phyloP scores from a whole-genome alignment of 1,140 invertebrate genomes.

The Eumeta japonica region DNA sequence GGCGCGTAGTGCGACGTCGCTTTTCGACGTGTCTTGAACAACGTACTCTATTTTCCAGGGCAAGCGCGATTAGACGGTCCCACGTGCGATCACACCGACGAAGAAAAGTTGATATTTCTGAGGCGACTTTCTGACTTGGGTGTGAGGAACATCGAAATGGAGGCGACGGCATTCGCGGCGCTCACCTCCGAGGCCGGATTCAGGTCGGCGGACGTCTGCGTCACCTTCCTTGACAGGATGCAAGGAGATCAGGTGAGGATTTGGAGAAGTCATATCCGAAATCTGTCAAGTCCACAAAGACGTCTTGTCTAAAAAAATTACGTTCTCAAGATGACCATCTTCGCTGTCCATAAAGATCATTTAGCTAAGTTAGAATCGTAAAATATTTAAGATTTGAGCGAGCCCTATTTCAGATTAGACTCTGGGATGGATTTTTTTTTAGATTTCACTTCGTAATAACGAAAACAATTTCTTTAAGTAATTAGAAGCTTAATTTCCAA shows the following conservation, averaged over 20 bases:
- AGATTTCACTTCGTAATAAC: too few relatives aligned
- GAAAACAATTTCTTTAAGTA: too few relatives aligned
- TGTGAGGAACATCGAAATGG: slow-evolving; percentile 97
- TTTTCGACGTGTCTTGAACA: neutral
- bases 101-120: slow-evolving; percentile 84
- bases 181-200: slow-evolving; percentile 84
- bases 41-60: slow-evolving; percentile 33
- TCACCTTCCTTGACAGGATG: slow-evolving; percentile 84
- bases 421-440: too few relatives aligned
- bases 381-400: too few relatives aligned
- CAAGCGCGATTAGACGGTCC: slow-evolving; percentile 92
- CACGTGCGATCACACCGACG: slow-evolving; percentile 84
- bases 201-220: slow-evolving; percentile 86
- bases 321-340: too few relatives aligned
- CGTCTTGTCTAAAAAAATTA: too few relatives aligned
- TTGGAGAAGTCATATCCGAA: too few relatives aligned
- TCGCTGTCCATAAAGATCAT: too few relatives aligned
- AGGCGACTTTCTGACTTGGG: slow-evolving; percentile 67
- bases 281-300: too few relatives aligned
- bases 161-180: slow-evolving; percentile 86
- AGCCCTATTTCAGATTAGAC: too few relatives aligned
- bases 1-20: neutral
- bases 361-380: too few relatives aligned
- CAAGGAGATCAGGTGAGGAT: slow-evolving; percentile 95
- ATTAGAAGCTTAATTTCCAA: too few relatives aligned